Evolutionary conservation across 2,888 invertebrate genomes (phyloP), one percentile per base, ranked within the genome.

Genomic region (Campoletis raptor): DNA sequence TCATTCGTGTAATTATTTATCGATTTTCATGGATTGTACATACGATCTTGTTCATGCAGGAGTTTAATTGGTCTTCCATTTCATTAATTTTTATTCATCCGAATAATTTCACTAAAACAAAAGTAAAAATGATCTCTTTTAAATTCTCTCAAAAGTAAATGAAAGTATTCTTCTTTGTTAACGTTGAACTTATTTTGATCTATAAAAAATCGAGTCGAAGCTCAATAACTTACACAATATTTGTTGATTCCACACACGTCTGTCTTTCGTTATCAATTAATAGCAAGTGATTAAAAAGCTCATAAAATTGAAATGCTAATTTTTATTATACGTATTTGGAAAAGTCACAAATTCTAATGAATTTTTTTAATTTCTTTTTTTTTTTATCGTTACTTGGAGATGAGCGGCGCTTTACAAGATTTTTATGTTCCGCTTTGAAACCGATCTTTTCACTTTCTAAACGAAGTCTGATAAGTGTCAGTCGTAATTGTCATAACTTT

Each of bases 1-100:
- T 67, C 74, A 67, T 7, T 67, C 54, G 67, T 74, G 54, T 74
- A 81, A 74, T 61, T 54, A 74, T 81, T 82, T 82, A 66, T 76
- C 42, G 57, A 69, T 73, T 45, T 21, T 37, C 73, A 30, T 57
- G 21, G 24, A 12, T 37, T 10, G 7, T 36, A 42, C 36, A 64
- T 36, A 21, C 76, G 42, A 73, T 48, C 8, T 40, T 67, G 74
- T 81, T 66, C 36, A 64, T 40, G 21, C 81, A 9, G 67, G 64
- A 30, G 73, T 66, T 42, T 57, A 81, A 57, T 72, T 36, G 30
- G 15, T 67, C 30, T 73, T 74, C 42, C 64, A 42, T 74, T 74
- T 74, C 73, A 21, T 40, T 42, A 45, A 54, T 42, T 81, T 54
- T 67, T 42, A 54, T 67, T 42, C 24, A 37, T 24, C 24, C 64